Evolutionary conservation across 2,888 invertebrate genomes (phyloP), one percentile per base, ranked within the genome.

Genomic region (Drosophila limbata): DNA sequence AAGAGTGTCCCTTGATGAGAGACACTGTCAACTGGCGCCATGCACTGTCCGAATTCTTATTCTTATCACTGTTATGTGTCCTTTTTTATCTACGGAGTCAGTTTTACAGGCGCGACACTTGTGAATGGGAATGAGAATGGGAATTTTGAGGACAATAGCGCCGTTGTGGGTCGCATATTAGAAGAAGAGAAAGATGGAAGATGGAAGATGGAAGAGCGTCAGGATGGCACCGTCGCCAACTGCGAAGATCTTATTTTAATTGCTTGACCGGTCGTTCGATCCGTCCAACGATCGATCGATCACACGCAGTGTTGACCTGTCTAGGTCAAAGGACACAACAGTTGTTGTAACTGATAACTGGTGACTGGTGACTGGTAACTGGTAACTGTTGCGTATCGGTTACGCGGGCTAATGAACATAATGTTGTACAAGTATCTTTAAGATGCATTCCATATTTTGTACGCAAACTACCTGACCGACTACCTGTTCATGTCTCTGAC

Each of bases 351-450:
- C 47, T 47, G 28, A 15, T 17, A 47, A 25, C 47, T 21, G 39
- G 25, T 45, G 11, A 28, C 53, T 35, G 45, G 51, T 40, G 4
- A 11, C 48, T 37, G 44, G 15, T 66, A n/a, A 44, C 50, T 70
- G 44, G 52, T 42, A 17, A 53, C 55, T 60, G 57, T 60, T 69
- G 77, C 69, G 65, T 76, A 86, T 84, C 84, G 76, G 69, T 83
- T 79, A 81, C 79, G 73, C 69, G 51, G 70, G 45, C 75, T 73
- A 84, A 81, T 84, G 84, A 76, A 70, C 78, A 79, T 73, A 87
- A 81, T 85, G 78, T 88, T 81, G 78, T 72, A 87, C 87, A 87
- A 85, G 88, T 79, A 85, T 87, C 86, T 89, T 87, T 88, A 88
- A 88, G 86, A 89, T 83, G 69, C 86, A 75, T 72, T 40, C 73